Percentiles rank a stretch among this genome's conserved stretches.
These are phyloP conservation scores for Dryobotodes eremita DNA, from an alignment of 2,888 invertebrate species.

Conservation along the genomic window DNA sequence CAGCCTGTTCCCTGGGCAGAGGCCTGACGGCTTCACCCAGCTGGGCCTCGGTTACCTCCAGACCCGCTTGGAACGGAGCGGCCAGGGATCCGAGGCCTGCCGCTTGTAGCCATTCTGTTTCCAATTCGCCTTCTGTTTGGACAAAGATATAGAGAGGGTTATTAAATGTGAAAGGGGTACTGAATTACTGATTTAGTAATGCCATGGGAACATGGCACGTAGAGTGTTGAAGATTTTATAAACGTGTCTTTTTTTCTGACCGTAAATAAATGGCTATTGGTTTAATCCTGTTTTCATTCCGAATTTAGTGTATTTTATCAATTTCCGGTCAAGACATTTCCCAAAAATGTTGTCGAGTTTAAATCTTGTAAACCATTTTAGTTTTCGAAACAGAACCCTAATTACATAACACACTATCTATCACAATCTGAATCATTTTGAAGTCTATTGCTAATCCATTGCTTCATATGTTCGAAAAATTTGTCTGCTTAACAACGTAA, in stretches of 20 bases:
- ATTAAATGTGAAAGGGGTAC: background rate
- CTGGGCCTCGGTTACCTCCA: slow-evolving; percentile 92
- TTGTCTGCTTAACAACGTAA: too few species aligned
- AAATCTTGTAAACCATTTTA: too few species aligned
- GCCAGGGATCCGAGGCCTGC: slow-evolving; percentile 94
- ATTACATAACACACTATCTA: too few species aligned
- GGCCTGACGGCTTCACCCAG: slow-evolving; percentile 91
- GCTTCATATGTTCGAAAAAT: too few species aligned
- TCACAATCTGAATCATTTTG: too few species aligned
- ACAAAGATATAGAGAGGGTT: slow-evolving; percentile 62
- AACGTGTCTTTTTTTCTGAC: background rate
- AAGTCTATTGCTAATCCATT: too few species aligned
- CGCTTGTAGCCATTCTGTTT: slow-evolving; percentile 94
- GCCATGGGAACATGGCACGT: too few species aligned
- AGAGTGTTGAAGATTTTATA: background rate
- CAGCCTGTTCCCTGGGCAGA: slow-evolving; percentile 93
- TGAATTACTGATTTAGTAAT: background rate
- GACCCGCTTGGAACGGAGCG: slow-evolving; percentile 93
- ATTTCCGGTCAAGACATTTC: background rate
- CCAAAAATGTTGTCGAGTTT: background rate
- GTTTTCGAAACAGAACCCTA: background rate
- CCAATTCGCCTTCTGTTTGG: slow-evolving; percentile 93
- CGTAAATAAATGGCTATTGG: background rate
- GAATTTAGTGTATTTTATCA: background rate
- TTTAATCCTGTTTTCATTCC: background rate